These are phyloP conservation scores for Nephrotoma guestfalica DNA, from an alignment of 2,888 invertebrate species.

Conservation along the genomic window DNA sequence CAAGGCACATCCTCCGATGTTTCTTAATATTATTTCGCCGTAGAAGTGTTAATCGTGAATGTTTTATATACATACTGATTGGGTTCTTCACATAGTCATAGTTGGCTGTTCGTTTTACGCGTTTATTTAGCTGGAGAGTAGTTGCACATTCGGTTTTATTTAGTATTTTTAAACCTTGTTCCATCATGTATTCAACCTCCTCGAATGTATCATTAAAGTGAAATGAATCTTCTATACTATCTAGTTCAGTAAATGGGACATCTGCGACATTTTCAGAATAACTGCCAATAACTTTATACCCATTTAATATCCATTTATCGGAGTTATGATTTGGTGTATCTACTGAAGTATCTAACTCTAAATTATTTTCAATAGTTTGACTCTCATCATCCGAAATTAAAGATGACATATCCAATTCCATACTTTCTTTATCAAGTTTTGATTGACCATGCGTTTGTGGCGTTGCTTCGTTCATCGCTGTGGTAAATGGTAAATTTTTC, in stretches of 20 bases:
- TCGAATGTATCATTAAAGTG: slow-evolving; percentile 9
- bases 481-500: too few species aligned
- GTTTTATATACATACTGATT: background rate
- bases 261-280: background rate
- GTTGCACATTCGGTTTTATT: background rate
- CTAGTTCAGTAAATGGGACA: background rate
- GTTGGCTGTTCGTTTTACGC: background rate
- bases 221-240: background rate
- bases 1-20: background rate
- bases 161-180: slow-evolving; percentile 4
- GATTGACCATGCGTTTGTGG: too few species aligned
- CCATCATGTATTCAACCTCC: slow-evolving; percentile 7
- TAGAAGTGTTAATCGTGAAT: background rate
- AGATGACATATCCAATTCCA: background rate
- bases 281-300: background rate
- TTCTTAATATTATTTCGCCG: background rate
- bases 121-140: background rate
- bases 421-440: background rate
- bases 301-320: background rate
- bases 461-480: too few species aligned
- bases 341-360: background rate
- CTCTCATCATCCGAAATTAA: background rate
- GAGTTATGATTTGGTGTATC: background rate
- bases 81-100: background rate
- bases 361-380: background rate